These are phyloP conservation scores for Trichoplusia ni DNA, from an alignment of 1,140 invertebrate genomes.

Conservation along the genomic window DNA sequence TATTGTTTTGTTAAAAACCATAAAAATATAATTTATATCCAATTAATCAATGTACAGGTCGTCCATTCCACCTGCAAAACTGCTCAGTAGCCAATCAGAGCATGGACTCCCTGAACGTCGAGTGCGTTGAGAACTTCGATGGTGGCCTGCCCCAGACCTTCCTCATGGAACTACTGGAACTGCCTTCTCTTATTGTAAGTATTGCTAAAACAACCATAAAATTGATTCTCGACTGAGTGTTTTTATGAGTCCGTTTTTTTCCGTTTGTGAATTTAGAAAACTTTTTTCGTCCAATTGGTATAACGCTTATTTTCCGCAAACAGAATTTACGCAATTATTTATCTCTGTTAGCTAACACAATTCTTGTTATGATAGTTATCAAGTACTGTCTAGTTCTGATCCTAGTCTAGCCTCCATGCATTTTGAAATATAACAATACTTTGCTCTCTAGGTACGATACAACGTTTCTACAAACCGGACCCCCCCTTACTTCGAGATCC, in stretches of 20 bases:
- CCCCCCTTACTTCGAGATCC: slow-evolving; percentile 87
- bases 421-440: background rate
- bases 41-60: slow-evolving; percentile 87
- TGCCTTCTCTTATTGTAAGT: slow-evolving; percentile 81
- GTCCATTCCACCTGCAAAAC: slow-evolving; percentile 92
- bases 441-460: slow-evolving; percentile 56
- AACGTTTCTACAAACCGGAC: slow-evolving; percentile 80
- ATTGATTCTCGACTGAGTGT: too few relatives aligned
- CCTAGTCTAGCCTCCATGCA: too few relatives aligned
- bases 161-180: slow-evolving; percentile 88
- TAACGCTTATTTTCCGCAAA: too few relatives aligned
- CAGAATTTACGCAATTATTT: too few relatives aligned
- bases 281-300: too few relatives aligned
- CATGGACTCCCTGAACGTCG: slow-evolving; percentile 89
- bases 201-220: background rate
- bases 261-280: too few relatives aligned
- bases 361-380: too few relatives aligned
- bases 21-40: too few relatives aligned
- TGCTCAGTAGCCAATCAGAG: slow-evolving; percentile 95
- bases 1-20: too few relatives aligned
- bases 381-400: too few relatives aligned
- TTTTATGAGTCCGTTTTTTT: too few relatives aligned
- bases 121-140: slow-evolving; percentile 92
- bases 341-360: too few relatives aligned
- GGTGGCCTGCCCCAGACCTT: slow-evolving; percentile 91